Conservation (phyloP, 2,888 invertebrate genomes). For the Panopea generosa region DNA sequence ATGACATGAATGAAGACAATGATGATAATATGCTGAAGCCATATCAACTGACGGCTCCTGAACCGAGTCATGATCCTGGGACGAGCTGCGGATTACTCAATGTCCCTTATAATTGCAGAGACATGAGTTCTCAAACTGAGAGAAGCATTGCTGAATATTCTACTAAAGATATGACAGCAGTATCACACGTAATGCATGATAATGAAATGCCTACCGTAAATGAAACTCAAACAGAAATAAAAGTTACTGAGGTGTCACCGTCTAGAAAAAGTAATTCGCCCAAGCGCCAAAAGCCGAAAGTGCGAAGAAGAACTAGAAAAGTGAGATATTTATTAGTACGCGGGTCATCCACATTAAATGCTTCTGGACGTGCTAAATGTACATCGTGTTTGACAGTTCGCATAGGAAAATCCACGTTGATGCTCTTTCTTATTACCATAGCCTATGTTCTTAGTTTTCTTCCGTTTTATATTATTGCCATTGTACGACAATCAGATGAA, state of each 20-base stretch:
- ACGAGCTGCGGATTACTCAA: constrained; percentile 44
- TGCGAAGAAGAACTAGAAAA: constrained; percentile 17
- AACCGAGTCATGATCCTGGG: constrained; percentile 19
- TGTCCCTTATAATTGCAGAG: background rate
- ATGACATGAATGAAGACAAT: constrained; percentile 5
- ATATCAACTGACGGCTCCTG: constrained; percentile 17
- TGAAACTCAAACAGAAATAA: too few species aligned
- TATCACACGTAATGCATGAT: background rate
- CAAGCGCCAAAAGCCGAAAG: constrained; percentile 20
- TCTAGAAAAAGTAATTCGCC: background rate
- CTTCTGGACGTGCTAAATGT: constrained; percentile 46
- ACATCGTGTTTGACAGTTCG: constrained; percentile 53
- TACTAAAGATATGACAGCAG: background rate
- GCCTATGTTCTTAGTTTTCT: constrained; percentile 74
- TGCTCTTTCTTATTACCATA: constrained; percentile 74
- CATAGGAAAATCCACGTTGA: constrained; percentile 71
- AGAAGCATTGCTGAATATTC: background rate
- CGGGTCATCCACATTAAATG: constrained; percentile 52
- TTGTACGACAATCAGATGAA: constrained; percentile 62
- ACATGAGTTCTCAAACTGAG: background rate
- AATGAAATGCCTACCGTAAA: too few species aligned
- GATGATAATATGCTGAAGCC: background rate
- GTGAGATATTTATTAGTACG: constrained; percentile 56
- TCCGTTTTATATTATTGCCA: constrained; percentile 73
- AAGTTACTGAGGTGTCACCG: background rate